phyloP scores from a whole-genome alignment of 92 coral and sea anemone species.

The Porites rus region DNA sequence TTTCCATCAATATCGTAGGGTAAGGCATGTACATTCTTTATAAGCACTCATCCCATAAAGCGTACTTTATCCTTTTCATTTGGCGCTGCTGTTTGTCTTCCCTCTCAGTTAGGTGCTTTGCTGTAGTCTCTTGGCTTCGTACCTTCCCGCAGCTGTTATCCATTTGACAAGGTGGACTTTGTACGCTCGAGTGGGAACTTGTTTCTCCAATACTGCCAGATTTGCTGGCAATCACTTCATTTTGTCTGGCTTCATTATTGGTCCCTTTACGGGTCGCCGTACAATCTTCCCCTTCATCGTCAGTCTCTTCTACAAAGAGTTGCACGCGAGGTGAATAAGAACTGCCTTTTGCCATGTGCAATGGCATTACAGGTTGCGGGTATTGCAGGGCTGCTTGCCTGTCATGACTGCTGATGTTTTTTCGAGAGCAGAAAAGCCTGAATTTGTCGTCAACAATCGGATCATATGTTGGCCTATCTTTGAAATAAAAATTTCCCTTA shows the following conservation, averaged over 20 bases:
- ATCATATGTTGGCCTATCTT: background rate
- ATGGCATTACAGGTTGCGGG: background rate
- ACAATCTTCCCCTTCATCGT: too few species aligned
- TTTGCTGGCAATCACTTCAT: too few species aligned
- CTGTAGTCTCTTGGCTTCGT: background rate
- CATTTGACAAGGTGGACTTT: too few species aligned
- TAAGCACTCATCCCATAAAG: background rate
- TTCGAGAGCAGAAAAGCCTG: background rate
- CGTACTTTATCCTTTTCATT: background rate
- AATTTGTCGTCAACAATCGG: background rate
- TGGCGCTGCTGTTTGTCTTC: background rate
- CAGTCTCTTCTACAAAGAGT: too few species aligned
- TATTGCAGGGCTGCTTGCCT: background rate
- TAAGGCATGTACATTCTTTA: background rate
- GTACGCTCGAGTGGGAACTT: too few species aligned
- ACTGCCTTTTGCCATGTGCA: too few species aligned
- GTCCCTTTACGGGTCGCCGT: too few species aligned
- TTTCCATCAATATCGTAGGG: constrained; percentile 40
- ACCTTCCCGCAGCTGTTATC: background rate
- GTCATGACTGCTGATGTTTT: background rate
- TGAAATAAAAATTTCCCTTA: background rate
- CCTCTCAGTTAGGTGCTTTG: background rate
- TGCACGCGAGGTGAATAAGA: too few species aligned
- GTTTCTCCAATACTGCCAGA: too few species aligned
- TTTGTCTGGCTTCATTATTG: too few species aligned